phyloP scores from a whole-genome alignment of 2,113 vertebrate species.

The Poecile atricapillus region DNA sequence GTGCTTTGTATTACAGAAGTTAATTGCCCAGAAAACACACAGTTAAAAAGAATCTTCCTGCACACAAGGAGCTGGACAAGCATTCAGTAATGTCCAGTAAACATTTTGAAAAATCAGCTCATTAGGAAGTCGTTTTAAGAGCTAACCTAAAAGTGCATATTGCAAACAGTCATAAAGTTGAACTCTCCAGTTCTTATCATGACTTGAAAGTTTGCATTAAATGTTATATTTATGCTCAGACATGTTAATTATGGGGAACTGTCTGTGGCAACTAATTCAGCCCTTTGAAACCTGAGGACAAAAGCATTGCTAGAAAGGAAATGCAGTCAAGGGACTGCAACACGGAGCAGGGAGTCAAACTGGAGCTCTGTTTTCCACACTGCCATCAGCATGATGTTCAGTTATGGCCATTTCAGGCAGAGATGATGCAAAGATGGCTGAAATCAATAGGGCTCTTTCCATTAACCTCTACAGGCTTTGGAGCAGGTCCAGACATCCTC shows the following conservation, averaged over 20 bases:
- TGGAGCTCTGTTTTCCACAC: not conserved
- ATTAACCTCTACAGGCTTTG: not conserved
- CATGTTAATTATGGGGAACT: not conserved
- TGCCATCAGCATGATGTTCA: not conserved
- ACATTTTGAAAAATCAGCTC: not conserved
- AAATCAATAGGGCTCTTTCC: not conserved
- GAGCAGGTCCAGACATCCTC: not conserved
- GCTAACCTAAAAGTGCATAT: not conserved
- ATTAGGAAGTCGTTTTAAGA: not conserved
- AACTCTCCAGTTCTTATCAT: not conserved
- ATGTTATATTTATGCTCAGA: not conserved
- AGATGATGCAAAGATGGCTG: not conserved
- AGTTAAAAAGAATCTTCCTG: not conserved
- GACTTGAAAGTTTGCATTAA: not conserved
- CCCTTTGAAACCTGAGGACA: constrained; percentile 13
- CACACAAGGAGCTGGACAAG: not conserved
- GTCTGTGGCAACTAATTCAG: not conserved
- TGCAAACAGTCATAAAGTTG: not conserved
- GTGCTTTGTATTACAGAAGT: not conserved
- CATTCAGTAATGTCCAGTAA: not conserved
- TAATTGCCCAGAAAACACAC: not conserved
- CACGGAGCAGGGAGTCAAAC: not conserved
- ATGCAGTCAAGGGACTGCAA: not conserved
- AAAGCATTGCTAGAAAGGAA: not conserved
- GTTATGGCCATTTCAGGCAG: not conserved